Percentiles rank a stretch among this genome's conserved stretches.
Evolutionary conservation across 2,113 vertebrate genomes (phyloP).

Genomic region (Mystacornis crossleyi): DNA sequence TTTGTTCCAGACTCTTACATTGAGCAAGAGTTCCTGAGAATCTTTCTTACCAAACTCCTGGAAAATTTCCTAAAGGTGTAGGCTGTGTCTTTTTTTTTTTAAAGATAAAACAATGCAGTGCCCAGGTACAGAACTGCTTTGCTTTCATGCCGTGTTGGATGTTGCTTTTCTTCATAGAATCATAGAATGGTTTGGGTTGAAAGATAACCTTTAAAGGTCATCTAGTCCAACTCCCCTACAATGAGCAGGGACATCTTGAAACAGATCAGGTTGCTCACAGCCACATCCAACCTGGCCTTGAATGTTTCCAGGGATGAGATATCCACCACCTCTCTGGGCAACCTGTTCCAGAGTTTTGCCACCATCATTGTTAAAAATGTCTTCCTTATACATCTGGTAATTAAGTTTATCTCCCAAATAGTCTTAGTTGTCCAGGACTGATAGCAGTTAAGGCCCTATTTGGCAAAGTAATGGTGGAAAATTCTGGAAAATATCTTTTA

Average conservation of each 20-base stretch:
- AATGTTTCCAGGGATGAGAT: neutral
- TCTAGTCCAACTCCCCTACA: neutral
- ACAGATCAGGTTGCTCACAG: neutral
- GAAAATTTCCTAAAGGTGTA: neutral
- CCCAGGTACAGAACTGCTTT: neutral
- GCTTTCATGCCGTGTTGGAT: neutral
- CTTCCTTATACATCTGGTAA: neutral
- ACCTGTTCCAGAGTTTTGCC: neutral
- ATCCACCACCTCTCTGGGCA: neutral
- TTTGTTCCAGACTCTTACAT: neutral
- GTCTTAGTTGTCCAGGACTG: neutral
- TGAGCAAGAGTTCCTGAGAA: neutral
- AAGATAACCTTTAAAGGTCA: neutral
- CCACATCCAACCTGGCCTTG: neutral
- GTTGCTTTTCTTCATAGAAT: neutral
- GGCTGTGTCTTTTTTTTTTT: neutral
- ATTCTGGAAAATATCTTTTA: neutral
- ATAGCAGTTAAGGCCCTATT: neutral
- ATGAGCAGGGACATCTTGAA: neutral
- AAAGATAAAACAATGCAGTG: neutral
- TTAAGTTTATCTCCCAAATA: neutral
- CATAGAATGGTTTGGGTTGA: neutral
- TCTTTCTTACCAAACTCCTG: neutral
- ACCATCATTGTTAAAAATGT: neutral
- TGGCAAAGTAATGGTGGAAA: neutral